Percentiles rank a stretch among this genome's conserved stretches.
These are phyloP conservation scores for Oxyscelio sp. DNA, from an alignment of 2,888 invertebrate species.

Conservation along the genomic window DNA sequence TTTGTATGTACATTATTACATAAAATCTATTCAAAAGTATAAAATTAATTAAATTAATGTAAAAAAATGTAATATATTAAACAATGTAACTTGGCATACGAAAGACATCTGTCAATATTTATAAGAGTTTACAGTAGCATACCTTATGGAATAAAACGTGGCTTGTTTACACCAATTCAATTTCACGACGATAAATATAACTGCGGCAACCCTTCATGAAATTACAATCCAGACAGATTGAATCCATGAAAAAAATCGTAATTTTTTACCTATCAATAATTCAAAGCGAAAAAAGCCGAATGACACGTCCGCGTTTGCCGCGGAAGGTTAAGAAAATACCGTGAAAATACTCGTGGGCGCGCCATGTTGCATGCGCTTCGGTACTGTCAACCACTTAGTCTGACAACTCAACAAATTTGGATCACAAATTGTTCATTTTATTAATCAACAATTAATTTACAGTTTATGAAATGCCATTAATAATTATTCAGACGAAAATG, in stretches of 20 bases:
- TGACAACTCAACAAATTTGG: no score
- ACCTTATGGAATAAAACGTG: conserved; percentile 61
- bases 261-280: conserved; percentile 27
- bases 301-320: conserved; percentile 68
- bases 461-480: no score
- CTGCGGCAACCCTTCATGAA: conserved; percentile 1
- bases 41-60: no score
- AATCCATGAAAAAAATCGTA: conserved; percentile 43
- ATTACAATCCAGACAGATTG: background rate
- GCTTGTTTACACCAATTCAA: conserved; percentile 43
- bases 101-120: conserved; percentile 50
- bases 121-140: conserved; percentile 34
- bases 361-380: conserved; percentile 48
- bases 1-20: no score
- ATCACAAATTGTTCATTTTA: no score
- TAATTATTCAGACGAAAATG: no score
- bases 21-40: no score
- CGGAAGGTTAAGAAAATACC: conserved; percentile 69
- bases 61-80: background rate
- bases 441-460: no score
- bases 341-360: conserved; percentile 59
- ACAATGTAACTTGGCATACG: background rate
- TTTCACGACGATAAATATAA: conserved; percentile 18
- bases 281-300: conserved; percentile 56
- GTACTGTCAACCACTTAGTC: no score